phyloP scores from a whole-genome alignment of 2,888 invertebrate species.

The Neoitamus cyanurus region DNA sequence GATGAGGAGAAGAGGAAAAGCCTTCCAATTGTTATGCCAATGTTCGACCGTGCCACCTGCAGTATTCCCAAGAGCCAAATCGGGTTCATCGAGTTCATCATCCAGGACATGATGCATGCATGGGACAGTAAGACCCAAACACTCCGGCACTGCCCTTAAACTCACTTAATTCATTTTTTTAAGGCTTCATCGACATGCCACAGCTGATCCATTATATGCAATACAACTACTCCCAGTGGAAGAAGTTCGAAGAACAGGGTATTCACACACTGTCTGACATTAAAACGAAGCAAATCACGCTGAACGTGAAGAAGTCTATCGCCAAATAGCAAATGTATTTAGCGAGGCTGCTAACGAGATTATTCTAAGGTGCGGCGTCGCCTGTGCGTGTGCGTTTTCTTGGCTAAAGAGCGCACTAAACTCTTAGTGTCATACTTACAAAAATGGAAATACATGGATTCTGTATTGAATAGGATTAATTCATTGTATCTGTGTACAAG shows the following conservation, averaged over 20 bases:
- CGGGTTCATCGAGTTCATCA: constrained; percentile 97
- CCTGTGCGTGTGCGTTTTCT: neutral
- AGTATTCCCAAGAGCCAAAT: constrained; percentile 98
- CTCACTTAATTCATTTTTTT: constrained; percentile 33
- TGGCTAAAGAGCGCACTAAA: neutral
- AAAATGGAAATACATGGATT: neutral
- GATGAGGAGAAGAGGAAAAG: constrained; percentile 92
- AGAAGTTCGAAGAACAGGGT: constrained; percentile 82
- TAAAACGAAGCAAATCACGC: constrained; percentile 66
- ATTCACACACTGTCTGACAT: constrained; percentile 79
- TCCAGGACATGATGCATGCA: constrained; percentile 97
- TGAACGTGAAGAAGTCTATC: constrained; percentile 59
- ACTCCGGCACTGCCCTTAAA: too few relatives aligned
- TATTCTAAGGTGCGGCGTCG: constrained; percentile 8
- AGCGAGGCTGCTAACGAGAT: constrained; percentile 60
- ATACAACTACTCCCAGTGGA: constrained; percentile 91
- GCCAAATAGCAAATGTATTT: constrained; percentile 65
- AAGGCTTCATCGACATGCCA: constrained; percentile 93
- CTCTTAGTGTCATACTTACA: constrained; percentile 33
- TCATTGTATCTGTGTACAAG: neutral
- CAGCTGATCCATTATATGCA: constrained; percentile 87
- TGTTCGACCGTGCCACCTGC: constrained; percentile 94
- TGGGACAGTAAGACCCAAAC: constrained; percentile 81
- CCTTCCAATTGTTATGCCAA: constrained; percentile 97
- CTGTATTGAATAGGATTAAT: neutral